Percentiles rank a stretch among this genome's conserved stretches.
Evolutionary conservation across 2,888 invertebrate species (phyloP).

Genomic region (Ectropis crepuscularia): DNA sequence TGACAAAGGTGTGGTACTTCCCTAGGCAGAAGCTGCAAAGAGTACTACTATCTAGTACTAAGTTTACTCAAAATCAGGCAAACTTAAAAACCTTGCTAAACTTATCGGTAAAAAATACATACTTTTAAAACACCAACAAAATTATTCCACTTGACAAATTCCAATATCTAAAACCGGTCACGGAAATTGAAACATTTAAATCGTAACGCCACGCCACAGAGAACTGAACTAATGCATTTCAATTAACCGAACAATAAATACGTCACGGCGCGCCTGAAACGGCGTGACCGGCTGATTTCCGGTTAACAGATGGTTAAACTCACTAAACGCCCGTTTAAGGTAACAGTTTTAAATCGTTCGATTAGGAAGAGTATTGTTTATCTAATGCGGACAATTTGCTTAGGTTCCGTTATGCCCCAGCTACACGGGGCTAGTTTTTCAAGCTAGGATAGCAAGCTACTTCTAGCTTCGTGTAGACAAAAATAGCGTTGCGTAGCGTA

Average conservation of each 20-base stretch:
- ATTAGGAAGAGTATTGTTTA: conserved; percentile 14
- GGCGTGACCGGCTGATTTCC: conserved; percentile 28
- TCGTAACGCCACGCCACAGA: conserved; percentile 28
- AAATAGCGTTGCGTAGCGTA: too few relatives aligned
- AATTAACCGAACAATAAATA: conserved; percentile 38
- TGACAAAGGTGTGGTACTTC: too few relatives aligned
- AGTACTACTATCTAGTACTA: too few relatives aligned
- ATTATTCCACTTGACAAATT: neutral
- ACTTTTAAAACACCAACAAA: too few relatives aligned
- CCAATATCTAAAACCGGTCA: conserved; percentile 13
- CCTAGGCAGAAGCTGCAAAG: too few relatives aligned
- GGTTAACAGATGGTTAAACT: conserved; percentile 42
- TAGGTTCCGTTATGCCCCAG: too few relatives aligned
- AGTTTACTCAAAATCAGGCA: too few relatives aligned
- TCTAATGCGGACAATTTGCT: neutral
- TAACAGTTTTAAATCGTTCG: conserved; percentile 25
- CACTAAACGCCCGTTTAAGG: conserved; percentile 31
- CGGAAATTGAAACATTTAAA: conserved; percentile 33
- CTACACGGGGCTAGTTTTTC: too few relatives aligned
- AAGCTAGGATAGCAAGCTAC: too few relatives aligned
- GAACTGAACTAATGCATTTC: conserved; percentile 37
- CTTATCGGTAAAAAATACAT: neutral
- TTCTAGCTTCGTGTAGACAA: too few relatives aligned
- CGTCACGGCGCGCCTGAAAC: conserved; percentile 31
- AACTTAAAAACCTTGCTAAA: too few relatives aligned